Conservation (phyloP, 2,113 vertebrate genomes). For the Psittacula cyanocephala region DNA sequence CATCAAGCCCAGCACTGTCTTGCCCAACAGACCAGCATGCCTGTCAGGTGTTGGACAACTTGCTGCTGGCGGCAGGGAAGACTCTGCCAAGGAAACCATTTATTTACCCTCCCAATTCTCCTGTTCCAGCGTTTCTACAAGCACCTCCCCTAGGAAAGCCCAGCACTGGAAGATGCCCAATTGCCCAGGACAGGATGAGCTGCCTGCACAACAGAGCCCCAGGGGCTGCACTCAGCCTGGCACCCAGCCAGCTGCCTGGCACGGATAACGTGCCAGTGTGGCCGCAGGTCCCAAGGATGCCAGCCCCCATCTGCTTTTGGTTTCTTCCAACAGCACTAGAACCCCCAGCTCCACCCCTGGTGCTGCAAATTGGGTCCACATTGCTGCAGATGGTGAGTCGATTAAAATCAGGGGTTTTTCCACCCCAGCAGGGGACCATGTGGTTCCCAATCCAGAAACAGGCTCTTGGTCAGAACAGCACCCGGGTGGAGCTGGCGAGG, state of each 20-base stretch:
- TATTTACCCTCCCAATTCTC: not conserved
- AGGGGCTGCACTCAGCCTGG: not conserved
- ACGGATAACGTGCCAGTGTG: not conserved
- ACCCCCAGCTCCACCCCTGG: not conserved
- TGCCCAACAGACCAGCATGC: not conserved
- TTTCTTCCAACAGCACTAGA: not conserved
- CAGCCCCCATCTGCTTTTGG: not conserved
- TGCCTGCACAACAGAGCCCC: not conserved
- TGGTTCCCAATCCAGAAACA: fast-evolving
- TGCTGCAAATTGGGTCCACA: not conserved
- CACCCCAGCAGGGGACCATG: not conserved
- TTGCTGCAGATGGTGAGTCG: not conserved
- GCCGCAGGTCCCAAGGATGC: not conserved
- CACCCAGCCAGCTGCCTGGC: not conserved
- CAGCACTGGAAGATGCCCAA: fast-evolving
- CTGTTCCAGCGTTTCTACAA: not conserved
- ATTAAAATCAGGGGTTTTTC: not conserved
- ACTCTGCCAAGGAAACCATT: not conserved
- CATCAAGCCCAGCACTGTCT: not conserved
- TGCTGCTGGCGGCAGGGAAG: not conserved
- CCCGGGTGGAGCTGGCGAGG: fast-evolving
- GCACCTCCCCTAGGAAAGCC: not conserved
- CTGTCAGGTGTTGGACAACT: not conserved
- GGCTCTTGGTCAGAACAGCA: not conserved
- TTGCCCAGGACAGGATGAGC: not conserved